Conservation (phyloP, 2,888 invertebrate genomes). For the Syrista parreyssii region DNA sequence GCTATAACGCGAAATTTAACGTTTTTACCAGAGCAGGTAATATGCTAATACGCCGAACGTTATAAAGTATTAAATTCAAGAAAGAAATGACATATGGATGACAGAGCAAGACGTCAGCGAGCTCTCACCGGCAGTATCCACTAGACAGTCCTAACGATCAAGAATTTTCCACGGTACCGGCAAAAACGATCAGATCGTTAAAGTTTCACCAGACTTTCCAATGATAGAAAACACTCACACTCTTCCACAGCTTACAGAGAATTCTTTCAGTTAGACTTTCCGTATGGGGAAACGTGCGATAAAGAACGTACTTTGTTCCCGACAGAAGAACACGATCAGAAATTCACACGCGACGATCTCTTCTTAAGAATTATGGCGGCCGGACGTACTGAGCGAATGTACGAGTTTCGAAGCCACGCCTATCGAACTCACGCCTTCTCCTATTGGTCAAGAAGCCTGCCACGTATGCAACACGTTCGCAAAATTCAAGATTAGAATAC, state of each 20-base stretch:
- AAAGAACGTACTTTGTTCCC: constrained; percentile 3
- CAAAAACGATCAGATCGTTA: constrained; percentile 22
- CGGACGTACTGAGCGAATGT: constrained; percentile 41
- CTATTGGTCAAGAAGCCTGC: constrained; percentile 53
- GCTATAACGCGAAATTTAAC: background rate
- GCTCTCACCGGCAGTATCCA: constrained; percentile 10
- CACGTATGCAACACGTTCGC: constrained; percentile 55
- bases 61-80: background rate
- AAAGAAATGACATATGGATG: constrained; percentile 24
- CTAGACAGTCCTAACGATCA: constrained; percentile 1
- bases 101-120: constrained; percentile 19
- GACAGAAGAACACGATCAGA: constrained; percentile 28
- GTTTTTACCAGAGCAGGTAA: background rate
- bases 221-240: constrained; percentile 14
- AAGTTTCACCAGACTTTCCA: constrained; percentile 1
- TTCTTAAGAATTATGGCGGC: constrained; percentile 56
- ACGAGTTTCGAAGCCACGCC: constrained; percentile 56
- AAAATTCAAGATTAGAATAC: background rate
- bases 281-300: background rate
- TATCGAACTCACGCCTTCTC: constrained; percentile 45
- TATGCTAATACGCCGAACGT: background rate
- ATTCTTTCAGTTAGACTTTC: constrained; percentile 9
- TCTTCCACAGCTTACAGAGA: constrained; percentile 7
- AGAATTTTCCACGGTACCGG: constrained; percentile 32
- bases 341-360: constrained; percentile 42